A percentile compares a stretch with the other conserved stretches of the same genome.
phyloP scores from a whole-genome alignment of 2,113 vertebrate genomes.

The Ornithorhynchus anatinus region DNA sequence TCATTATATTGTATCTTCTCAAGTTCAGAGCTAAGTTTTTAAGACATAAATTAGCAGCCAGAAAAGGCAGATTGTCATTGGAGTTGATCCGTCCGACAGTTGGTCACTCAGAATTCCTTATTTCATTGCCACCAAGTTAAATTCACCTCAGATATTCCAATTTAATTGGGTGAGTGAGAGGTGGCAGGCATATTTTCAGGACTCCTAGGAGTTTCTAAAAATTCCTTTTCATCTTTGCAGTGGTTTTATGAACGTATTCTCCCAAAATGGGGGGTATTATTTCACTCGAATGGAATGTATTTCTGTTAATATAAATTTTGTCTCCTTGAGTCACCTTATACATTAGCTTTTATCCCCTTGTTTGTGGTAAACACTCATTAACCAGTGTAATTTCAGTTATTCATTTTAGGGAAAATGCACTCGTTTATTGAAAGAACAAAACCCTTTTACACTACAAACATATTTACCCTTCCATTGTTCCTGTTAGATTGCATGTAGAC shows the following conservation, averaged over 20 bases:
- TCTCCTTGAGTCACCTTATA: background rate
- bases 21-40: background rate
- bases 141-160: background rate
- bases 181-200: no score
- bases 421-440: conserved; percentile 14
- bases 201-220: background rate
- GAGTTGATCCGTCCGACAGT: background rate
- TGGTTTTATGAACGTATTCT: background rate
- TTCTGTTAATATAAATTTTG: conserved; percentile 3
- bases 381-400: background rate
- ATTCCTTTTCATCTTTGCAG: background rate
- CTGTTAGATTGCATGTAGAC: background rate
- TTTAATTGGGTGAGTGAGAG: no score
- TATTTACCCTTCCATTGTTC: background rate
- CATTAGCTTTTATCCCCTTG: conserved; percentile 4
- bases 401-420: background rate
- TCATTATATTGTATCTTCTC: background rate
- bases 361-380: background rate
- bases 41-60: background rate
- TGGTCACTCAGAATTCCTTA: background rate
- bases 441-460: background rate
- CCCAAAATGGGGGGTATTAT: background rate
- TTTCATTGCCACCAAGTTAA: background rate
- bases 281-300: background rate
- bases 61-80: background rate